These are phyloP conservation scores for Mesoligia furuncula DNA, from an alignment of 2,888 invertebrate genomes.

Conservation along the genomic window DNA sequence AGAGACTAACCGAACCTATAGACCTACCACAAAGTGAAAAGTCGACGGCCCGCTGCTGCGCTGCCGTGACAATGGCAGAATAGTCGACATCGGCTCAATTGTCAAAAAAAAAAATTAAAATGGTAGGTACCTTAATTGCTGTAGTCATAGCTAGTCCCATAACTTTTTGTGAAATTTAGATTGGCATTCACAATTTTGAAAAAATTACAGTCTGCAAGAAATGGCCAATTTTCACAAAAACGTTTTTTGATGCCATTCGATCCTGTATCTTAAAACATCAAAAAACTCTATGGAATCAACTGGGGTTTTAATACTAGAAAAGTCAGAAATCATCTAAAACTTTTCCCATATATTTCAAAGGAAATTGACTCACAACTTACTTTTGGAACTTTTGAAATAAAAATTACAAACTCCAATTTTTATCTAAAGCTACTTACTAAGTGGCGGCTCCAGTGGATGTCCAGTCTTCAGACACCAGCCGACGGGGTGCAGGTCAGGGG, in stretches of 20 bases:
- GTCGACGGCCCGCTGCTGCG: too few species aligned
- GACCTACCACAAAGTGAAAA: too few species aligned
- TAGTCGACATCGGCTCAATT: too few species aligned
- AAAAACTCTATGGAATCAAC: neutral
- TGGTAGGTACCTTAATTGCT: neutral
- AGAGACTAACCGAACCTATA: too few species aligned
- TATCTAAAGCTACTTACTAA: constrained; percentile 89
- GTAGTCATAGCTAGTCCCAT: neutral
- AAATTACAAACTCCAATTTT: neutral
- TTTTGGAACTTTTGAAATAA: neutral
- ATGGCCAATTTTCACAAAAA: neutral
- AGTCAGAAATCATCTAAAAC: neutral
- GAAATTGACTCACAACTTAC: neutral
- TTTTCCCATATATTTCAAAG: neutral
- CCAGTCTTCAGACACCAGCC: constrained; percentile 97
- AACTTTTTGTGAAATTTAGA: neutral
- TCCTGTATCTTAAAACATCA: neutral
- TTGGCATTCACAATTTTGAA: neutral
- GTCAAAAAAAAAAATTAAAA: too few species aligned
- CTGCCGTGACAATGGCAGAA: too few species aligned
- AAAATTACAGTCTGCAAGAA: neutral
- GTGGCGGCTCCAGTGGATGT: constrained; percentile 96
- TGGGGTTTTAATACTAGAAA: neutral
- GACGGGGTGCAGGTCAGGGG: constrained; percentile 96
- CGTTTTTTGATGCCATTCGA: too few species aligned